phyloP scores from a whole-genome alignment of 2,797 vertebrate species.

The Atherinosoma microstoma region DNA sequence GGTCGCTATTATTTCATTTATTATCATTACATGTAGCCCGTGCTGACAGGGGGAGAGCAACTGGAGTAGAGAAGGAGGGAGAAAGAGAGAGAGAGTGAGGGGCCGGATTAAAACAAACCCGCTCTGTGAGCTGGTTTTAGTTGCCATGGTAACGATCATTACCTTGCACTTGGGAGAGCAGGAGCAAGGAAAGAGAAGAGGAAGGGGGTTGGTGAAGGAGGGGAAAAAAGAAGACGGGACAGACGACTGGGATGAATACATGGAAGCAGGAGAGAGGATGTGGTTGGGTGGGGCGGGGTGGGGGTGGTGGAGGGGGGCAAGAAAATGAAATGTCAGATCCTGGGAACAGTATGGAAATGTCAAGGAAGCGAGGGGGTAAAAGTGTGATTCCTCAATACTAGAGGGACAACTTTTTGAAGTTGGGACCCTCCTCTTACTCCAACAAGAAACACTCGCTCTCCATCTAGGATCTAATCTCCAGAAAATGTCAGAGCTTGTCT shows the following conservation, averaged over 20 bases:
- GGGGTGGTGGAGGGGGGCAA: constrained; percentile 10
- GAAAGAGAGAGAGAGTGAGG: constrained; percentile 42
- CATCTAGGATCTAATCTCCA: constrained; percentile 42
- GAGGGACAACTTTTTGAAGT: constrained; percentile 72
- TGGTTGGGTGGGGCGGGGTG: constrained; percentile 15
- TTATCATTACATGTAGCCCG: constrained; percentile 78
- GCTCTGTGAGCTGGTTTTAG: constrained; percentile 86
- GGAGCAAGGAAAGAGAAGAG: constrained; percentile 72
- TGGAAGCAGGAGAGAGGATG: constrained; percentile 45
- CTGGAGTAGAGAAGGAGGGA: constrained; percentile 28
- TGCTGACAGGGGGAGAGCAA: constrained; percentile 74
- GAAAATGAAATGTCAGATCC: constrained; percentile 68
- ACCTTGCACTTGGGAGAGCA: constrained; percentile 88
- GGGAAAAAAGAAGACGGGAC: constrained; percentile 60
- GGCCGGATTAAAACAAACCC: constrained; percentile 86
- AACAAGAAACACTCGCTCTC: constrained; percentile 43
- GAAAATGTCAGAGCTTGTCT: constrained; percentile 52
- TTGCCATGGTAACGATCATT: constrained; percentile 89
- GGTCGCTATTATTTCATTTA: constrained; percentile 81
- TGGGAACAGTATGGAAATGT: constrained; percentile 64
- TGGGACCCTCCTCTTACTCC: constrained; percentile 37
- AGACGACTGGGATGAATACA: constrained; percentile 66
- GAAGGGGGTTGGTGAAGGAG: constrained; percentile 36
- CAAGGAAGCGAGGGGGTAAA: constrained; percentile 38
- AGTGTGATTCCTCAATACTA: constrained; percentile 46